Conservation (phyloP, 1,140 invertebrate species). For the Glomeris maerens region DNA sequence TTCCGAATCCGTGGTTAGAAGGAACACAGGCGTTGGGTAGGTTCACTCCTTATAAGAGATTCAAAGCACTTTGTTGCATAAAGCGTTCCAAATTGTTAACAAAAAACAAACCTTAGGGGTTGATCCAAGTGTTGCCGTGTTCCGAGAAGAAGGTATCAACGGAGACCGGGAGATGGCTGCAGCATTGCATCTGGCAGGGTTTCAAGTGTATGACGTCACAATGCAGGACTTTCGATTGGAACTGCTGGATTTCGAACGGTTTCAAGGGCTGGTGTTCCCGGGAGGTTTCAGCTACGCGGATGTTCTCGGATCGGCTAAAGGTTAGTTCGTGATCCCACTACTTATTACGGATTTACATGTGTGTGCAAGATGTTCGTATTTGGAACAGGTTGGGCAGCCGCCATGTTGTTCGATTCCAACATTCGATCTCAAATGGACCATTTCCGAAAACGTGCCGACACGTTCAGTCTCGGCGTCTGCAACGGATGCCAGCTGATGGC, state of each 20-base stretch:
- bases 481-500: constrained; percentile 96
- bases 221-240: constrained; percentile 70
- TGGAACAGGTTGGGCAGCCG: constrained; percentile 69
- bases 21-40: no score
- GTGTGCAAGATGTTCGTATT: constrained; percentile 10
- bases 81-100: background rate
- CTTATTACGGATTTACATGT: constrained; percentile 4
- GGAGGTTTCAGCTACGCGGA: constrained; percentile 98
- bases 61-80: no score
- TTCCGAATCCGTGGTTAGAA: no score
- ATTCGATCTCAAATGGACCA: constrained; percentile 53
- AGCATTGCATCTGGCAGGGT: constrained; percentile 77
- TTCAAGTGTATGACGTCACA: constrained; percentile 77
- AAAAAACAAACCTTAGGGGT: constrained; percentile 13
- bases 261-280: constrained; percentile 82
- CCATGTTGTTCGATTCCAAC: constrained; percentile 54
- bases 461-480: constrained; percentile 91
- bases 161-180: constrained; percentile 95
- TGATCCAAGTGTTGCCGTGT: constrained; percentile 62
- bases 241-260: constrained; percentile 54
- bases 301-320: constrained; percentile 90
- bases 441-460: constrained; percentile 57
- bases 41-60: no score
- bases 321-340: constrained; percentile 19
- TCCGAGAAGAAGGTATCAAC: constrained; percentile 93